Evolutionary conservation across 1,140 invertebrate species (phyloP).

Genomic region (Calephelis nemesis): DNA sequence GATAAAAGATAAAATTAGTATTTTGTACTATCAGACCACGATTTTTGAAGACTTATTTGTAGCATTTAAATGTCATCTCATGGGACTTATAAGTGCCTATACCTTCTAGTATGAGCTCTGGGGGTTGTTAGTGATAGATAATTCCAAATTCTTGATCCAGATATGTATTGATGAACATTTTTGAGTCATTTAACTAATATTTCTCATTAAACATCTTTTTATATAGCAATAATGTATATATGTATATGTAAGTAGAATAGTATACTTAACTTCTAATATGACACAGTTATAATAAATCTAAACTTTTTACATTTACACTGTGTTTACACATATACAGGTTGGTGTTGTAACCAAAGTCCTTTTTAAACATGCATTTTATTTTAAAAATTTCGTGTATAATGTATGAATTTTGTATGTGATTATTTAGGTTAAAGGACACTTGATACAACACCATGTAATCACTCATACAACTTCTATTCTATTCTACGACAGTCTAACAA

Average conservation of each 20-base stretch:
- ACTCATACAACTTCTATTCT: conserved; percentile 67
- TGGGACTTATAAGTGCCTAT: neutral
- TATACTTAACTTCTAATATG: conserved; percentile 74
- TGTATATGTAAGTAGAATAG: conserved; percentile 71
- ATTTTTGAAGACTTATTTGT: too few relatives aligned
- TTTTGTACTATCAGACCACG: too few relatives aligned
- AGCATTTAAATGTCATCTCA: neutral
- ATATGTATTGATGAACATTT: conserved; percentile 39
- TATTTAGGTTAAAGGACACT: conserved; percentile 34
- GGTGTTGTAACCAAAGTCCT: conserved; percentile 45
- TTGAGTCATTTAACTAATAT: conserved; percentile 66
- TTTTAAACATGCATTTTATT: conserved; percentile 22
- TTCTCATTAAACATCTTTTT: conserved; percentile 69
- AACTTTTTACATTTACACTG: conserved; percentile 68
- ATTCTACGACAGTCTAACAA: conserved; percentile 75
- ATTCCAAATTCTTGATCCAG: conserved; percentile 26
- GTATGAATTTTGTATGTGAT: conserved; percentile 14
- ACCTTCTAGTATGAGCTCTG: conserved; percentile 11
- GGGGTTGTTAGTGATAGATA: conserved; percentile 13
- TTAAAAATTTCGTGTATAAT: conserved; percentile 16
- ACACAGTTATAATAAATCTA: conserved; percentile 75
- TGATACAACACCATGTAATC: conserved; percentile 38
- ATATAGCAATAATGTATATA: conserved; percentile 73
- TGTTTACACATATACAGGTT: conserved; percentile 69
- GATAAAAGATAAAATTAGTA: too few relatives aligned